A percentile compares a stretch with the other conserved stretches of the same genome.
Evolutionary conservation across 2,888 invertebrate genomes (phyloP).

Genomic region (Melipona beecheii): DNA sequence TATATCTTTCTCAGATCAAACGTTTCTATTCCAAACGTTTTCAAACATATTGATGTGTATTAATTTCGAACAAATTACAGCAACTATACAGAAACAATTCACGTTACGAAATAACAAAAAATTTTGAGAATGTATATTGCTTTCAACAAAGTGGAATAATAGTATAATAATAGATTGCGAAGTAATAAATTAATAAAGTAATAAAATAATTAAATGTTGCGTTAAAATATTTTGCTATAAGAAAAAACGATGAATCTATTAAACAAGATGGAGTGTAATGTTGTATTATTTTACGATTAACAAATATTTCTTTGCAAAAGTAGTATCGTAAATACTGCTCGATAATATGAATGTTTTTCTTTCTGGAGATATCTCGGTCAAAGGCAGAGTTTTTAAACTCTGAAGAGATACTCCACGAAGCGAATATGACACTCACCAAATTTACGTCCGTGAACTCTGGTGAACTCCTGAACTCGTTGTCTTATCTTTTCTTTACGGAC

Average conservation of each 20-base stretch:
- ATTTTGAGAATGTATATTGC: background rate
- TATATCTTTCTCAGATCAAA: background rate
- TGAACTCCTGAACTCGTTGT: constrained; percentile 78
- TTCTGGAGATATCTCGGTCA: constrained; percentile 34
- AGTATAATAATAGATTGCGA: constrained; percentile 11
- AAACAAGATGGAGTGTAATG: background rate
- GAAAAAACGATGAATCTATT: background rate
- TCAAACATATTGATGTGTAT: background rate
- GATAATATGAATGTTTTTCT: constrained; percentile 35
- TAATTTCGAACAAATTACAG: background rate
- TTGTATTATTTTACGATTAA: constrained; percentile 14
- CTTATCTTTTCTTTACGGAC: constrained; percentile 67
- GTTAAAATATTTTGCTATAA: background rate
- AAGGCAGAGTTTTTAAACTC: constrained; percentile 40
- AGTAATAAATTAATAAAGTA: constrained; percentile 23
- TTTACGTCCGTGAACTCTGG: constrained; percentile 77
- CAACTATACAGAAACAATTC: background rate
- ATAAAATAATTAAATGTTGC: background rate
- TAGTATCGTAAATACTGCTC: background rate
- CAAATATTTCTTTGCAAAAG: constrained; percentile 27
- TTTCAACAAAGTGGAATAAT: background rate
- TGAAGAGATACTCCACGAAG: constrained; percentile 41
- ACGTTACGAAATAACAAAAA: background rate
- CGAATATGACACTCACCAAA: constrained; percentile 67
- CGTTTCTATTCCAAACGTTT: background rate